Evolutionary conservation across 1,140 invertebrate species (phyloP).

Genomic region (Zophobas morio): DNA sequence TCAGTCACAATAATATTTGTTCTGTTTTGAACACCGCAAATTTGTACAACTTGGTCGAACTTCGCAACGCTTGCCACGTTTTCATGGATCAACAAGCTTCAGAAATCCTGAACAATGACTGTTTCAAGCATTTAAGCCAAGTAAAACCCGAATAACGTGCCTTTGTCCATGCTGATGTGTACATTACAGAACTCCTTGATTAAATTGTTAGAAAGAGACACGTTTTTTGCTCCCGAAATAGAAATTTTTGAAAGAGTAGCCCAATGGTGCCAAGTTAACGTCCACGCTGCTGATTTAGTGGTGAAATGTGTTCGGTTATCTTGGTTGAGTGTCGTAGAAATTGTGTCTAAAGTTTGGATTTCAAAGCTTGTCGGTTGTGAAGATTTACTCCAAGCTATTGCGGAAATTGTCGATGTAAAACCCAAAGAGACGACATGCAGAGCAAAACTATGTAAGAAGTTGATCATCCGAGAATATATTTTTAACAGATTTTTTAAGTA

Average conservation of each 20-base stretch:
- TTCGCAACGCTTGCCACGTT: no score
- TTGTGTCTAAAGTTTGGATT: not conserved
- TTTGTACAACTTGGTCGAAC: no score
- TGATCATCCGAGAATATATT: not conserved
- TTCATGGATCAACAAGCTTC: no score
- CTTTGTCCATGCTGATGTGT: not conserved
- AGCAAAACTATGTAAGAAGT: not conserved
- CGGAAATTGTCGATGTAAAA: slow-evolving; percentile 3
- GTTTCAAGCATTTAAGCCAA: not conserved
- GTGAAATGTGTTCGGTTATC: slow-evolving; percentile 3
- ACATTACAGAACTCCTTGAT: not conserved
- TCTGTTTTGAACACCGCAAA: no score
- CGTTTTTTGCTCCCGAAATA: slow-evolving; percentile 7
- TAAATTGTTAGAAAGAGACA: not conserved
- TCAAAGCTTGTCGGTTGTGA: not conserved
- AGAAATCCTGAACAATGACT: not conserved
- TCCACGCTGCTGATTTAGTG: not conserved
- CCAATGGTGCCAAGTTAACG: not conserved
- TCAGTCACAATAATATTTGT: no score
- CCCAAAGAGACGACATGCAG: not conserved
- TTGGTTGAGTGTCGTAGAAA: not conserved
- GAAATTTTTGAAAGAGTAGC: not conserved
- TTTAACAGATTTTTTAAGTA: not conserved
- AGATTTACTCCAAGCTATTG: not conserved
- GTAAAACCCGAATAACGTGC: not conserved